A percentile compares a stretch with the other conserved stretches of the same genome.
phyloP scores from a whole-genome alignment of 2,888 invertebrate genomes.

The Ochropacha duplaris region DNA sequence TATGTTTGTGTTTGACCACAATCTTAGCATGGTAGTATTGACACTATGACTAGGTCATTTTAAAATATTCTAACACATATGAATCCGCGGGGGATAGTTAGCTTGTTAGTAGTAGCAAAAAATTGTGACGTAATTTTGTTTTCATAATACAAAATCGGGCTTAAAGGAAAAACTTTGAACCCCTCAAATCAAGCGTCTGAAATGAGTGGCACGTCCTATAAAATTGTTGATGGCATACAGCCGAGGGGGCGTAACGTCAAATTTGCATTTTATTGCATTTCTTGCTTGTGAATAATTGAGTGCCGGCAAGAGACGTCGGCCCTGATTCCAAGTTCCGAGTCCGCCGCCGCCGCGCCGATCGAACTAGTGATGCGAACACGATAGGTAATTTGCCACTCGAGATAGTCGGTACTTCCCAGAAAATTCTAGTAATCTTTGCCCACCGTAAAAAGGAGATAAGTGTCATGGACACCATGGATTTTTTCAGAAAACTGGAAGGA shows the following conservation, averaged over 20 bases:
- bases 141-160: background rate
- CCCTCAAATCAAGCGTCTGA: slow-evolving; percentile 5
- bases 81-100: no score
- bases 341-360: background rate
- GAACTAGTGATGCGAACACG: background rate
- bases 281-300: slow-evolving; percentile 31
- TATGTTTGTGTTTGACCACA: no score
- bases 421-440: background rate
- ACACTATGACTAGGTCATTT: no score
- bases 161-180: background rate
- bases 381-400: background rate
- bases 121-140: background rate
- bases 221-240: slow-evolving; percentile 22
- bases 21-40: no score
- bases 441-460: background rate
- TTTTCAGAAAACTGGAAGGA: no score
- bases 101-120: background rate
- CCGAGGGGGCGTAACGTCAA: slow-evolving; percentile 19
- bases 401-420: background rate
- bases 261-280: slow-evolving; percentile 44
- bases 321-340: slow-evolving; percentile 8
- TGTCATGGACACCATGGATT: background rate
- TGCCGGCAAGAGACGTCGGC: slow-evolving; percentile 15
- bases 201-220: slow-evolving; percentile 16
- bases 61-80: no score